phyloP scores from a whole-genome alignment of 2,113 vertebrate species.

The Myiozetetes cayanensis region DNA sequence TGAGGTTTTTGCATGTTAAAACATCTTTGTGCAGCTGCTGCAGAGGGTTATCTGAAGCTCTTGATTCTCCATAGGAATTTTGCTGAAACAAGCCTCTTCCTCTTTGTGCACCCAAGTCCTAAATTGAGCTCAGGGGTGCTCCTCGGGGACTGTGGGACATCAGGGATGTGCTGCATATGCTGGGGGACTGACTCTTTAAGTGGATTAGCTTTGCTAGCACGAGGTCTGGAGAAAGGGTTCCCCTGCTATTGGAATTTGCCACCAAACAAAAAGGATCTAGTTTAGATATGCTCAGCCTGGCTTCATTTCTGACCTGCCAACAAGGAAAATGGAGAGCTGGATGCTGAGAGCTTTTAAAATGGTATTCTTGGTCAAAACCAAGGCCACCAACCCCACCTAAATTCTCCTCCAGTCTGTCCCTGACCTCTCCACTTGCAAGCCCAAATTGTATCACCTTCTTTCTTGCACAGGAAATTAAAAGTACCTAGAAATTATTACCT shows the following conservation, averaged over 20 bases:
- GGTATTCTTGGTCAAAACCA: neutral
- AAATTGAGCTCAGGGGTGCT: neutral
- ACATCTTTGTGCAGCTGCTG: neutral
- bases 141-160: neutral
- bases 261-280: neutral
- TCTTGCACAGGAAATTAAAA: neutral
- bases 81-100: neutral
- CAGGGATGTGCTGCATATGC: neutral
- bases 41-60: neutral
- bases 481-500: neutral
- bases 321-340: neutral
- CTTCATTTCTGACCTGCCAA: neutral
- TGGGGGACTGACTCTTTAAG: neutral
- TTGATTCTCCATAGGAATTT: neutral
- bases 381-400: neutral
- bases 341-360: neutral
- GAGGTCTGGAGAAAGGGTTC: neutral
- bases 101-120: neutral
- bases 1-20: neutral
- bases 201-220: neutral
- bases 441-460: neutral
- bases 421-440: neutral
- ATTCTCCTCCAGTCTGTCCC: neutral
- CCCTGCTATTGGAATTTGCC: neutral
- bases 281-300: neutral